Evolutionary conservation across 2,113 vertebrate genomes (phyloP), one percentile per base, ranked within the genome.

Genomic region (Pholis gunnellus): DNA sequence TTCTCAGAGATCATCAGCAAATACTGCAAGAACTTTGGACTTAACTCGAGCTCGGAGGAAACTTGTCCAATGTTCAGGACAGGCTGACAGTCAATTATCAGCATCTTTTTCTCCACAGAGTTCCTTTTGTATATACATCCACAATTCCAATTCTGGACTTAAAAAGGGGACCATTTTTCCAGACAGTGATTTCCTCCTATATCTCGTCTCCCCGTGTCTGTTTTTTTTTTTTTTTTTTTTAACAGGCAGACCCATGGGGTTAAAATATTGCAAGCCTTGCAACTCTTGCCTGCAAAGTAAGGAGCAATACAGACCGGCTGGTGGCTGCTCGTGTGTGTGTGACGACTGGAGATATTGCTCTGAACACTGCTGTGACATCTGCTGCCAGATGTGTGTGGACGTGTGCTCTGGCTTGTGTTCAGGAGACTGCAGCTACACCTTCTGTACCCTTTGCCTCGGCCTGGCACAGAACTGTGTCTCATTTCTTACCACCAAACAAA

Each of bases 331-430:
- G 17, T 81, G 80, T 88, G 17, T 82, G 82, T 79, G 78, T 64
- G 18, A 78, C 40, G 42, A 78, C 74, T 76, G 92, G 65, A 85
- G 84, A 71, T 82, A 81, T 52, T 92, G 89, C 87, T 73, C 82
- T 63, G 92, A 94, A 88, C 87, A 40, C 77, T 94, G 92, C 89
- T 94, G 94, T 76, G 93, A 94, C 90, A 77, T 92, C 75, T 94
- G 85, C 84, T 95, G 92, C 87, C 91, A 90, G 93, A 80, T 94
- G 84, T 94, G 89, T 69, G 83, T 94, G 85, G 81, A 88, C 22
- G 70, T 89, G 74, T 94, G 83, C 56, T 83, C 79, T 71, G 79
- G 86, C 73, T 48, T 90, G 72, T 95, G 93, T 80, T 90, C 91
- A 27, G 81, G 84, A 57, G 91, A 93, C 88, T 94, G 95, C 88